Evolutionary conservation across 2,888 invertebrate genomes (phyloP).

Genomic region (Lymantria dispar): DNA sequence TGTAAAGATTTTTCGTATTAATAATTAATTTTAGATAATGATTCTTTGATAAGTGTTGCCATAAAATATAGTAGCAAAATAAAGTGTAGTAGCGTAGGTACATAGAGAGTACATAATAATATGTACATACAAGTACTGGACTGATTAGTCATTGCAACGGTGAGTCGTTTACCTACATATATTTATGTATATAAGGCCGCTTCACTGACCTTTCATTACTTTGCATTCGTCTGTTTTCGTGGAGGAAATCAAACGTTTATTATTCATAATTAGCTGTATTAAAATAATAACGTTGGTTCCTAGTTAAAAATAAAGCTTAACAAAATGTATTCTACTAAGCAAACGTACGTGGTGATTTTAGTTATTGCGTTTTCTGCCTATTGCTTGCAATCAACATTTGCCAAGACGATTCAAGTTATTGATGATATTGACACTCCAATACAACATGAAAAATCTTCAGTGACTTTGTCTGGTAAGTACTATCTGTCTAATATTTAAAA

Average conservation of each 20-base stretch:
- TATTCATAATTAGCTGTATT: slow-evolving; percentile 15
- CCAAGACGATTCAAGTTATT: slow-evolving; percentile 37
- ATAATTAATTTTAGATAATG: no score
- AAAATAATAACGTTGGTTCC: slow-evolving; percentile 20
- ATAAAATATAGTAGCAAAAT: neutral
- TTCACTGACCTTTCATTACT: slow-evolving; percentile 39
- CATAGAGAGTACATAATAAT: no score
- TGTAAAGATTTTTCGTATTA: no score
- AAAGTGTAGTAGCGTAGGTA: neutral
- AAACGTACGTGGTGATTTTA: slow-evolving; percentile 13
- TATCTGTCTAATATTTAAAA: neutral
- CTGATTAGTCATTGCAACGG: slow-evolving; percentile 15
- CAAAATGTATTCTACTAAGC: slow-evolving; percentile 30
- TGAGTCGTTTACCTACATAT: slow-evolving; percentile 7
- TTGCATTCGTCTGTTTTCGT: slow-evolving; percentile 29
- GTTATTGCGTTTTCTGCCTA: slow-evolving; percentile 25
- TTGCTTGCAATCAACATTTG: slow-evolving; percentile 28
- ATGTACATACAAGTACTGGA: neutral
- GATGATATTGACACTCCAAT: neutral
- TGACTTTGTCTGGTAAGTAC: slow-evolving; percentile 1
- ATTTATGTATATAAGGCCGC: slow-evolving; percentile 21
- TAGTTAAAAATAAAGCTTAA: slow-evolving; percentile 14
- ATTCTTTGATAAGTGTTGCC: neutral
- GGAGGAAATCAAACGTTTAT: slow-evolving; percentile 14
- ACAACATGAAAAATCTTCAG: neutral